phyloP scores from a whole-genome alignment of 2,797 vertebrate species.

The Protonibea diacanthus region DNA sequence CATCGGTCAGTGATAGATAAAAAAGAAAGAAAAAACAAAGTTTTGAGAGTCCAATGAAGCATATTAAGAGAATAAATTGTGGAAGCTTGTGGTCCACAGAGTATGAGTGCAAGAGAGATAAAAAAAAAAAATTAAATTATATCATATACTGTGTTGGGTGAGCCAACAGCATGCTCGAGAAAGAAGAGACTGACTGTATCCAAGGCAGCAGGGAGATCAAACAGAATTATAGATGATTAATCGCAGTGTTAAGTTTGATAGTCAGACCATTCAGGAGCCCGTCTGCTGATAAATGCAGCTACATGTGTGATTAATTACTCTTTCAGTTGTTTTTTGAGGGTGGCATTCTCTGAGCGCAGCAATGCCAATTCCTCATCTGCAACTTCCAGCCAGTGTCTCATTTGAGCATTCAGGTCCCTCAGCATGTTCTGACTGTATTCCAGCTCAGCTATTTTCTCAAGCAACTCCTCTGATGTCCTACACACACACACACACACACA shows the following conservation, averaged over 20 bases:
- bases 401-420: slow-evolving; percentile 54
- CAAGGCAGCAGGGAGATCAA: not conserved
- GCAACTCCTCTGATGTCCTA: slow-evolving; percentile 61
- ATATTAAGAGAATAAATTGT: not conserved
- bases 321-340: slow-evolving; percentile 66
- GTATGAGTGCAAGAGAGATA: not conserved
- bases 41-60: not conserved
- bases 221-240: not conserved
- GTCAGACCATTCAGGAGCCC: too few relatives aligned
- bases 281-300: not conserved
- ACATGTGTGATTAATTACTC: slow-evolving; percentile 36
- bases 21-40: not conserved
- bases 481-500: slow-evolving; percentile 13
- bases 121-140: too few relatives aligned
- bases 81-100: not conserved
- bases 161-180: too few relatives aligned
- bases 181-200: too few relatives aligned
- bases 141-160: too few relatives aligned
- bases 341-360: slow-evolving; percentile 63
- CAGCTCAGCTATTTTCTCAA: slow-evolving; percentile 69
- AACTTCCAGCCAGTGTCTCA: slow-evolving; percentile 69
- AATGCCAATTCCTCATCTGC: slow-evolving; percentile 69
- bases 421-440: slow-evolving; percentile 60
- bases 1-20: not conserved
- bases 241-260: too few relatives aligned